Evolutionary conservation across 1,140 invertebrate genomes (phyloP).

Genomic region (Anastrepha obliqua): DNA sequence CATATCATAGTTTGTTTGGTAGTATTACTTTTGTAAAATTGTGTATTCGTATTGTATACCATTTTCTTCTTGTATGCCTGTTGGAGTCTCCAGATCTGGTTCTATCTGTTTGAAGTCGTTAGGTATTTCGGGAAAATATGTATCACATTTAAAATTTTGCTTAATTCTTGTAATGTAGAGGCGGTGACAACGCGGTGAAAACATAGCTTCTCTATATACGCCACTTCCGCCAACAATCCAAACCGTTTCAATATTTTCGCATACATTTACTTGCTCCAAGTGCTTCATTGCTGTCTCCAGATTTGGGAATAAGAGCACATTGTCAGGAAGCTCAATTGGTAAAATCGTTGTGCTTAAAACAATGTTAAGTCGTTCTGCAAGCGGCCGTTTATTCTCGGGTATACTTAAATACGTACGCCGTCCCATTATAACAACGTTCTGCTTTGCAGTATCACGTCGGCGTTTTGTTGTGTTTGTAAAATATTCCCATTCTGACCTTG

Average conservation of each 20-base stretch:
- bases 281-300: slow-evolving; percentile 81
- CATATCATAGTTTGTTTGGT: too few relatives aligned
- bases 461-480: slow-evolving; percentile 87
- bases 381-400: slow-evolving; percentile 86
- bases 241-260: slow-evolving; percentile 83
- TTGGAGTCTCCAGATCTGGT: slow-evolving; percentile 79
- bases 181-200: slow-evolving; percentile 81
- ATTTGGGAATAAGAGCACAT: slow-evolving; percentile 79
- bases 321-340: slow-evolving; percentile 76
- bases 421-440: slow-evolving; percentile 96
- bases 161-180: slow-evolving; percentile 90
- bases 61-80: slow-evolving; percentile 83
- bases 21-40: slow-evolving; percentile 80
- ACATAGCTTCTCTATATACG: slow-evolving; percentile 86
- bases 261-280: slow-evolving; percentile 75
- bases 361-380: slow-evolving; percentile 87
- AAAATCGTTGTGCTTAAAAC: slow-evolving; percentile 82
- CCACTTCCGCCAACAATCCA: slow-evolving; percentile 92
- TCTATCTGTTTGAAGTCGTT: slow-evolving; percentile 77
- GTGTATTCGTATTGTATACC: slow-evolving; percentile 83
- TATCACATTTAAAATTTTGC: slow-evolving; percentile 88
- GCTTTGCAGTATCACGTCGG: slow-evolving; percentile 78
- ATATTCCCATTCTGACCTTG: slow-evolving; percentile 90
- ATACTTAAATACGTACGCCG: slow-evolving; percentile 94
- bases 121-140: slow-evolving; percentile 88